Evolutionary conservation across 2,888 invertebrate genomes (phyloP).

Genomic region (Lamellibrachia columna): DNA sequence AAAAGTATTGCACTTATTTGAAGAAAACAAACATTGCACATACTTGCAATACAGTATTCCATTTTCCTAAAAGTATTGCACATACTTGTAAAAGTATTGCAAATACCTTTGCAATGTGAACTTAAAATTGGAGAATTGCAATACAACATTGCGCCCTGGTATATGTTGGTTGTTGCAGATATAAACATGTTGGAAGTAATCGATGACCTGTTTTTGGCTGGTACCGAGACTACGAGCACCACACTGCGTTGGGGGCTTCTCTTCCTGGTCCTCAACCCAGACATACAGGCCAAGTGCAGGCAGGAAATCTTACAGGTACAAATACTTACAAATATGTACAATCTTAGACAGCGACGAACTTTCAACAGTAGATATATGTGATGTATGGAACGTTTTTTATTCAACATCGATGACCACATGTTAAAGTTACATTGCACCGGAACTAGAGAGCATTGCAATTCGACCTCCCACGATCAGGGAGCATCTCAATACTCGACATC

Average conservation of each 20-base stretch:
- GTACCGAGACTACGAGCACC: not conserved
- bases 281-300: conserved; percentile 13
- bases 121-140: not conserved
- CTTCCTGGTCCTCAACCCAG: conserved; percentile 18
- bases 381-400: too few species aligned
- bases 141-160: not conserved
- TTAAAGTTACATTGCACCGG: too few species aligned
- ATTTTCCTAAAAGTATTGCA: not conserved
- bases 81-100: not conserved
- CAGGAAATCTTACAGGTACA: not conserved
- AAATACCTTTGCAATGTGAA: too few species aligned
- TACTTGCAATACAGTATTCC: not conserved
- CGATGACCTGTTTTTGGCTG: conserved; percentile 16
- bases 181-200: conserved; percentile 16
- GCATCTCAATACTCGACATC: too few species aligned
- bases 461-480: too few species aligned
- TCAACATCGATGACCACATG: too few species aligned
- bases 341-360: too few species aligned
- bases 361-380: too few species aligned
- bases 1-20: not conserved
- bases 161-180: not conserved
- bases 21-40: not conserved
- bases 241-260: not conserved
- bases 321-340: too few species aligned
- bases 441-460: too few species aligned